Conservation (phyloP, 2,797 vertebrate genomes). For the Lates japonicus region DNA sequence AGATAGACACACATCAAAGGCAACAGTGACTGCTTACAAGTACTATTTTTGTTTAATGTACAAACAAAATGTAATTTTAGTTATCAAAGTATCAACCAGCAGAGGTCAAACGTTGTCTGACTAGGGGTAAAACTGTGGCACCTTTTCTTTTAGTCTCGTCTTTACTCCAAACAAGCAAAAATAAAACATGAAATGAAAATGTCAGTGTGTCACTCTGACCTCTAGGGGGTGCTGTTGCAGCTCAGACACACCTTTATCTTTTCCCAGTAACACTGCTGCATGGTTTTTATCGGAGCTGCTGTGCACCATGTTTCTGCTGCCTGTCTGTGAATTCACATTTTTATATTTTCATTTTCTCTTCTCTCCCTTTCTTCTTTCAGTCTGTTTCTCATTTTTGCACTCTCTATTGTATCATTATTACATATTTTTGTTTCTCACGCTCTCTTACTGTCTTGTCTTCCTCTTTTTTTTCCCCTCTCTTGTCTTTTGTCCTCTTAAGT, state of each 20-base stretch:
- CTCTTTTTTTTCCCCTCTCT: not conserved
- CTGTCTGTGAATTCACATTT: not conserved
- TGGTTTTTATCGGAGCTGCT: not conserved
- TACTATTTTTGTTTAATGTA: not conserved
- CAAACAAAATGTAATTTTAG: not conserved
- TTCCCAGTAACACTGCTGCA: not conserved
- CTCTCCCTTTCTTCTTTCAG: not conserved
- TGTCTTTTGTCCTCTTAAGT: conserved; percentile 37
- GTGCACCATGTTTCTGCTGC: not conserved
- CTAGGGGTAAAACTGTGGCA: no score
- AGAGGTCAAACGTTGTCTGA: not conserved
- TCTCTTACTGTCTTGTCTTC: conserved; percentile 1
- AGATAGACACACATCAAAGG: not conserved
- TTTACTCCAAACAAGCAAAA: not conserved
- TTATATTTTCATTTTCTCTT: not conserved
- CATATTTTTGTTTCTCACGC: not conserved
- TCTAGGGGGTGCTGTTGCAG: conserved; percentile 40
- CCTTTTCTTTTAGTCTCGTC: not conserved
- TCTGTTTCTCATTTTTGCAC: not conserved
- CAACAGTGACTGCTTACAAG: not conserved
- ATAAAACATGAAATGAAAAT: not conserved
- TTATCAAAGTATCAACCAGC: not conserved
- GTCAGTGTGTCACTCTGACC: conserved; percentile 17
- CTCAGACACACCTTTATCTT: not conserved
- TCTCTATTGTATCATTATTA: not conserved